phyloP scores from a whole-genome alignment of 92 coral and sea anemone species.

The Actinostola sp. region DNA sequence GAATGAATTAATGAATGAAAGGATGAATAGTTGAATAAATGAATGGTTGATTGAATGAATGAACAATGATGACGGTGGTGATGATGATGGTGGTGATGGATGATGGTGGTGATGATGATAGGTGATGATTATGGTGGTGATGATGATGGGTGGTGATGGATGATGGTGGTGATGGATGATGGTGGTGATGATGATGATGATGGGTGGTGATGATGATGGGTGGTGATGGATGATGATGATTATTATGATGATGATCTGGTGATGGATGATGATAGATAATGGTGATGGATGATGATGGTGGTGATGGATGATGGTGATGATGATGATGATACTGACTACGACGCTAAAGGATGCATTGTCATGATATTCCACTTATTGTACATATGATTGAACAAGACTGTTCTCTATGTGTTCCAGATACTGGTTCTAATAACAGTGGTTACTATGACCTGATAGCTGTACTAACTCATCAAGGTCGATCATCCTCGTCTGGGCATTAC shows the following conservation, averaged over 20 bases:
- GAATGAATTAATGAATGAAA: neutral
- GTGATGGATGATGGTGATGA: too few species aligned
- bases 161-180: neutral
- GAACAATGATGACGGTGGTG: neutral
- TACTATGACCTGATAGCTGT: slow-evolving; percentile 92
- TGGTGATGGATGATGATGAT: neutral
- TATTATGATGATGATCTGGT: neutral
- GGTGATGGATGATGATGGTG: too few species aligned
- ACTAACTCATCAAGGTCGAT: slow-evolving; percentile 97
- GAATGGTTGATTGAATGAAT: neutral
- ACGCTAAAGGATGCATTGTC: too few species aligned
- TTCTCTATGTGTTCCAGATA: slow-evolving; percentile 38
- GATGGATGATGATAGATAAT: too few species aligned
- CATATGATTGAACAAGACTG: too few species aligned
- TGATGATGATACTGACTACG: too few species aligned
- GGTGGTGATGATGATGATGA: neutral
- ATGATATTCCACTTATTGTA: too few species aligned
- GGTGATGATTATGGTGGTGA: neutral
- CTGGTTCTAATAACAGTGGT: slow-evolving; percentile 96
- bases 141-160: neutral
- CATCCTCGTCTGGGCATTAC: slow-evolving; percentile 98
- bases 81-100: neutral
- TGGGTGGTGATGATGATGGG: neutral
- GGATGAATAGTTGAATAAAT: neutral
- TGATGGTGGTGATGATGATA: neutral